Conservation (phyloP, 2,888 invertebrate genomes). For the Aethes cnicana region DNA sequence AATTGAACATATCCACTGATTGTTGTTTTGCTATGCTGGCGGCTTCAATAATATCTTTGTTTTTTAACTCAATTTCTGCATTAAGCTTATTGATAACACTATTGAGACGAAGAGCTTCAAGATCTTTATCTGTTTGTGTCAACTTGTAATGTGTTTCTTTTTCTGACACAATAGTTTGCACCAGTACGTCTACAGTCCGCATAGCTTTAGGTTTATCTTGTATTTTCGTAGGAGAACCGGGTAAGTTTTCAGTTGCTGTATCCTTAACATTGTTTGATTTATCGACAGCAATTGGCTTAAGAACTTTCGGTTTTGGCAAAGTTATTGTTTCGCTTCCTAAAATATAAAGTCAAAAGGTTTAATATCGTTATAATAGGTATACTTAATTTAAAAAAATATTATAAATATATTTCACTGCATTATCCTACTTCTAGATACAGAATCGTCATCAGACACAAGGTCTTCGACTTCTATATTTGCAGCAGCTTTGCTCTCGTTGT, state of each 20-base stretch:
- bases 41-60: conserved; percentile 62
- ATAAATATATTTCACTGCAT: not conserved
- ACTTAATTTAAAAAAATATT: not conserved
- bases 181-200: conserved; percentile 39
- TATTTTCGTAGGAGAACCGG: conserved; percentile 31
- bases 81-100: conserved; percentile 42
- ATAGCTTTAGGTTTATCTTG: conserved; percentile 25
- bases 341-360: conserved; percentile 38
- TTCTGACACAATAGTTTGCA: conserved; percentile 52
- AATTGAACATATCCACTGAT: conserved; percentile 53
- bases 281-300: conserved; percentile 39
- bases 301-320: conserved; percentile 53
- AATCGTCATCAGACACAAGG: conserved; percentile 61
- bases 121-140: conserved; percentile 58
- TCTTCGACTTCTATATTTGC: conserved; percentile 57
- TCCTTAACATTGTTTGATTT: conserved; percentile 31
- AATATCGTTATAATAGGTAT: not conserved
- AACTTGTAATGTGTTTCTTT: conserved; percentile 39
- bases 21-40: conserved; percentile 58
- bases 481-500: conserved; percentile 34
- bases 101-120: conserved; percentile 41
- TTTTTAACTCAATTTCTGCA: conserved; percentile 44
- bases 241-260: conserved; percentile 13
- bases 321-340: conserved; percentile 64
- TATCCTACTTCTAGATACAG: conserved; percentile 52